These are phyloP conservation scores for Xenopus laevis DNA, from an alignment of 2,113 vertebrate species.

Conservation along the genomic window DNA sequence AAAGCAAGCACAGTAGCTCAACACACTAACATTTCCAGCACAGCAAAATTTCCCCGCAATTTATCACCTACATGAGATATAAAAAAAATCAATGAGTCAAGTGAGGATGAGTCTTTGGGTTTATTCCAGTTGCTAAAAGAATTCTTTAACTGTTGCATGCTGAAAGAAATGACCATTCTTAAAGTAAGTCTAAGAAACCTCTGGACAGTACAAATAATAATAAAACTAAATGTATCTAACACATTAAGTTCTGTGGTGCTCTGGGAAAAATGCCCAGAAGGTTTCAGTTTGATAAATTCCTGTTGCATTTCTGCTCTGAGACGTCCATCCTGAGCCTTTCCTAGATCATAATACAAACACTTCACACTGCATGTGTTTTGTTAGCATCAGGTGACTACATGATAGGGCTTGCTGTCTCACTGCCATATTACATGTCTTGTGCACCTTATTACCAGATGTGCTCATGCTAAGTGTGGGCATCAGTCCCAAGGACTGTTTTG, in stretches of 20 bases:
- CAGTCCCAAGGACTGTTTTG: slow-evolving; percentile 27
- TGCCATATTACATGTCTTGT: slow-evolving; percentile 15
- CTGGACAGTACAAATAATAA: neutral
- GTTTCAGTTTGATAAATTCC: slow-evolving; percentile 27
- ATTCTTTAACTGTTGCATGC: slow-evolving; percentile 9
- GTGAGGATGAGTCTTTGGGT: neutral
- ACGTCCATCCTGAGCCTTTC: slow-evolving; percentile 14
- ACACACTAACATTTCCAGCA: neutral
- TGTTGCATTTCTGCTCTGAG: neutral
- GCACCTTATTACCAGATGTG: slow-evolving; percentile 36
- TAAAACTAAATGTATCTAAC: slow-evolving; percentile 17
- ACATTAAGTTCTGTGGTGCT: neutral
- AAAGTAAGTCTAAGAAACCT: neutral
- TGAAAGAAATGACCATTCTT: slow-evolving; percentile 7
- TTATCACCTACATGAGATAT: neutral
- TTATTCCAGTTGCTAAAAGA: neutral
- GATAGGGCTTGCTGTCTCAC: neutral
- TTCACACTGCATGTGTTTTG: slow-evolving; percentile 29
- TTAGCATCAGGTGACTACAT: slow-evolving; percentile 11
- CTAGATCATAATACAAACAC: slow-evolving; percentile 26
- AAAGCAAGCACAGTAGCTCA: slow-evolving; percentile 3
- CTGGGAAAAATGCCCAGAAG: slow-evolving; percentile 22
- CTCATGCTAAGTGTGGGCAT: slow-evolving; percentile 26
- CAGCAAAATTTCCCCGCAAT: neutral
- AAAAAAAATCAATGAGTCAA: slow-evolving; percentile 12